These are phyloP conservation scores for Gymnothorax reevesii DNA, from an alignment of 2,797 vertebrate species.

Conservation along the genomic window DNA sequence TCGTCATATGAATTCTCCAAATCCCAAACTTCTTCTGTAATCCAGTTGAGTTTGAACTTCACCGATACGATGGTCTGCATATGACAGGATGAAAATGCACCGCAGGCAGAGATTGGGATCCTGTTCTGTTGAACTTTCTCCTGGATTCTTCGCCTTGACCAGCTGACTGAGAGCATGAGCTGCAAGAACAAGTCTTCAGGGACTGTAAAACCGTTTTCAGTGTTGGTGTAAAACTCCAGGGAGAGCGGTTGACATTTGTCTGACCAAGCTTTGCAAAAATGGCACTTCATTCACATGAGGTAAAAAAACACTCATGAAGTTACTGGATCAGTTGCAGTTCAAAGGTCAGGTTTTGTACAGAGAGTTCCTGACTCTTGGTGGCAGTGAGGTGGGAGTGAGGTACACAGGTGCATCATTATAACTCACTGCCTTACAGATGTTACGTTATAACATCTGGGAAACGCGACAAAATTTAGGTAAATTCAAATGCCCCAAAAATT, in stretches of 20 bases:
- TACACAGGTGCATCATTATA: no score
- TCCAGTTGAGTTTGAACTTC: neutral
- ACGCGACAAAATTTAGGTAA: no score
- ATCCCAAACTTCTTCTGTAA: no score
- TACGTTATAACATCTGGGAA: no score
- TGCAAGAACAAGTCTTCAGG: neutral
- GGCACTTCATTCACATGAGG: neutral
- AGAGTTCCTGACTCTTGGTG: no score
- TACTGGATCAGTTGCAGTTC: no score
- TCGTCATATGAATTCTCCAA: no score
- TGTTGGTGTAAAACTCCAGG: neutral
- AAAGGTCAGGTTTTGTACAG: no score
- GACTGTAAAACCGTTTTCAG: neutral
- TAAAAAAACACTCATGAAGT: neutral
- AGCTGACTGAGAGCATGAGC: neutral
- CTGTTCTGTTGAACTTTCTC: neutral
- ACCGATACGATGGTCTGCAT: neutral
- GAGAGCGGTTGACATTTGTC: neutral
- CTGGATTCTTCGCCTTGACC: neutral
- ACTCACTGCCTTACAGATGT: no score
- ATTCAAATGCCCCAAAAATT: no score
- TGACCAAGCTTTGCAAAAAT: neutral
- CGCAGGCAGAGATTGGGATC: neutral
- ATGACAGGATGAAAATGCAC: neutral
- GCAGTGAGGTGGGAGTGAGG: no score